These are phyloP conservation scores for Cephus cinctus DNA, from an alignment of 1,140 invertebrate species.

Conservation along the genomic window DNA sequence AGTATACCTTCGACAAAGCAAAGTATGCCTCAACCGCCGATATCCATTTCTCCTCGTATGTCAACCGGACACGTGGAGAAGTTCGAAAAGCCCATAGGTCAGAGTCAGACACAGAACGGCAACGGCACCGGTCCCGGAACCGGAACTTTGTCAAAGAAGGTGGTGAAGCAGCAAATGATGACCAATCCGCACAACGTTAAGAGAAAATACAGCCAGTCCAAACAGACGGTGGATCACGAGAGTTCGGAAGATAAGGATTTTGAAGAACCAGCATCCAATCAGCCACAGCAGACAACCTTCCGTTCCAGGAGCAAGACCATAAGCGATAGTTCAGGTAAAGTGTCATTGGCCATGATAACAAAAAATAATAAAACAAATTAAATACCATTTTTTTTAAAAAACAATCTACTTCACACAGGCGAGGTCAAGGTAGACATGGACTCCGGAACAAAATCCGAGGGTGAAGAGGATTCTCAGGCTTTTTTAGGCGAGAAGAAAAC, in stretches of 20 bases:
- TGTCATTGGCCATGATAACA: background rate
- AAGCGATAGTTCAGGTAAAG: conserved; percentile 74
- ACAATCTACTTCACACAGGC: conserved; percentile 34
- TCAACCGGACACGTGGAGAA: conserved; percentile 49
- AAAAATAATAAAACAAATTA: conserved; percentile 7
- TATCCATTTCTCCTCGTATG: conserved; percentile 47
- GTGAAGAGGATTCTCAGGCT: conserved; percentile 78
- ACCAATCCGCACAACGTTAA: conserved; percentile 73
- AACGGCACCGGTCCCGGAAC: conserved; percentile 44
- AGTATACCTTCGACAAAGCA: conserved; percentile 82
- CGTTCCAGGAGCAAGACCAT: conserved; percentile 86
- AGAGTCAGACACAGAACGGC: conserved; percentile 31
- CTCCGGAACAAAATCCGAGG: conserved; percentile 80
- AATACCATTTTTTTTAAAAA: conserved; percentile 14
- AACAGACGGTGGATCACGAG: conserved; percentile 85
- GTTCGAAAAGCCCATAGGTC: conserved; percentile 36
- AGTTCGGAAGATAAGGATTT: conserved; percentile 49
- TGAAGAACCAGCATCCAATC: conserved; percentile 47
- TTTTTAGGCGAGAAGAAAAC: conserved; percentile 66
- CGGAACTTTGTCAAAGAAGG: conserved; percentile 48
- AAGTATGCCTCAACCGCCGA: conserved; percentile 41
- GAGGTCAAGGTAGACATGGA: conserved; percentile 61
- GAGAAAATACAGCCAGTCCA: conserved; percentile 82
- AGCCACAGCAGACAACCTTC: conserved; percentile 61
- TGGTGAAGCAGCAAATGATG: conserved; percentile 56